Conservation (phyloP, 37 sponge, comb jelly and placozoan species). For the Chondrilla cf. caribensis region DNA sequence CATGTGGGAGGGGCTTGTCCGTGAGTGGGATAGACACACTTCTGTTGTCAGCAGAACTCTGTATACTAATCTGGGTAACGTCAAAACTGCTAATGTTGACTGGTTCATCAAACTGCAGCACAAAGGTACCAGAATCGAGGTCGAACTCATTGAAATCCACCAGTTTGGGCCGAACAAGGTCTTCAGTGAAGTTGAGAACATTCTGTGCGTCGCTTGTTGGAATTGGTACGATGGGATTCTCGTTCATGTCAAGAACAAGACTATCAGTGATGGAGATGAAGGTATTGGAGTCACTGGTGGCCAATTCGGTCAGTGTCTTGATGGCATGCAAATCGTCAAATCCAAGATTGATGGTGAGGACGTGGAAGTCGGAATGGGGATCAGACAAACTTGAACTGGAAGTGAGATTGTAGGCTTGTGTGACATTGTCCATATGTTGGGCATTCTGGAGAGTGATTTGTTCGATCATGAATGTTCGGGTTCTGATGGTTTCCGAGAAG, state of each 20-base stretch:
- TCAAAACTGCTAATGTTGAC: conserved; percentile 70
- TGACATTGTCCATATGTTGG: conserved; percentile 19
- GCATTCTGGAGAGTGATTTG: conserved; percentile 75
- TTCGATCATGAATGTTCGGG: conserved; percentile 57
- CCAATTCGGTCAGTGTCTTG: conserved; percentile 74
- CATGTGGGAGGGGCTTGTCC: conserved; percentile 10
- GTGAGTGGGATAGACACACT: background rate
- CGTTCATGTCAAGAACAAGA: conserved; percentile 71
- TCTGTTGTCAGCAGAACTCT: background rate
- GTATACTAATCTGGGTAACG: conserved; percentile 44
- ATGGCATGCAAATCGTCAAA: conserved; percentile 69
- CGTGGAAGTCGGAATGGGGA: conserved; percentile 51
- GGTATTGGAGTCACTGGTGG: conserved; percentile 65
- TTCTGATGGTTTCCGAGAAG: conserved; percentile 86
- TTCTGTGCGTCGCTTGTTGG: conserved; percentile 23
- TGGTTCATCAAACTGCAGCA: conserved; percentile 70
- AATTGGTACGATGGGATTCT: conserved; percentile 63
- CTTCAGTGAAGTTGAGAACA: conserved; percentile 46
- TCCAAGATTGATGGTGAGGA: conserved; percentile 63
- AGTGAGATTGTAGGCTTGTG: conserved; percentile 25
- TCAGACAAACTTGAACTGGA: background rate
- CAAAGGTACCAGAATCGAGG: conserved; percentile 48
- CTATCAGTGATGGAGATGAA: conserved; percentile 56
- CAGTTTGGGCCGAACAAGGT: conserved; percentile 52
- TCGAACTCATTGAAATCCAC: conserved; percentile 55